phyloP scores from a whole-genome alignment of 2,888 invertebrate genomes.

The Ornithoptera alexandrae region DNA sequence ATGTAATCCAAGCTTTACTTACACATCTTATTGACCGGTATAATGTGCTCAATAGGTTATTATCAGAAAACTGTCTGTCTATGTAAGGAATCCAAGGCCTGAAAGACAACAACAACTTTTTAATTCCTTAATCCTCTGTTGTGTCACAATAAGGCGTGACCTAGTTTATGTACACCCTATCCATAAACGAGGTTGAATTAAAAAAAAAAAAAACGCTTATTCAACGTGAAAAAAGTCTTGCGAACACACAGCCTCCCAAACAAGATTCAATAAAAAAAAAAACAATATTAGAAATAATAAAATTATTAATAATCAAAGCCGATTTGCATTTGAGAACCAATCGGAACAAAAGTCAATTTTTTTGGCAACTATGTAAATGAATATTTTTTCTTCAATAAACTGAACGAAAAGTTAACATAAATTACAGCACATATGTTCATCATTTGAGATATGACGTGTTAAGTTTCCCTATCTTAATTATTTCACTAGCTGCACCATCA shows the following conservation, averaged over 20 bases:
- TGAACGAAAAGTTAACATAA: no score
- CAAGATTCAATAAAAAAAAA: no score
- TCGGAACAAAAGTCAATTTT: background rate
- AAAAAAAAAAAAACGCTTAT: background rate
- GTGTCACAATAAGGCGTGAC: background rate
- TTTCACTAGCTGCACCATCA: no score
- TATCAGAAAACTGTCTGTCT: background rate
- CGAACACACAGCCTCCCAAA: no score
- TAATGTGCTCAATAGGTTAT: constrained; percentile 20
- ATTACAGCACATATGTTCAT: no score
- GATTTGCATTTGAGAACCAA: no score
- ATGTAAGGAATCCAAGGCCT: constrained; percentile 15
- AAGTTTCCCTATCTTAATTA: no score
- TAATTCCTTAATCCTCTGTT: constrained; percentile 13
- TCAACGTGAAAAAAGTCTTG: background rate
- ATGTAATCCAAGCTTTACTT: constrained; percentile 25
- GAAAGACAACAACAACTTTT: constrained; percentile 3
- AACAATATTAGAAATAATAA: no score
- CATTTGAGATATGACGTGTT: no score
- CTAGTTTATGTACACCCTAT: constrained; percentile 7
- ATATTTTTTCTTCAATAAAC: no score
- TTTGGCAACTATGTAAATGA: no score
- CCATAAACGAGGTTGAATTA: background rate
- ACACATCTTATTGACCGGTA: constrained; percentile 18
- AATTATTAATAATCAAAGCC: no score